Conservation (phyloP, 2,113 vertebrate genomes). For the Lophochroa leadbeateri region DNA sequence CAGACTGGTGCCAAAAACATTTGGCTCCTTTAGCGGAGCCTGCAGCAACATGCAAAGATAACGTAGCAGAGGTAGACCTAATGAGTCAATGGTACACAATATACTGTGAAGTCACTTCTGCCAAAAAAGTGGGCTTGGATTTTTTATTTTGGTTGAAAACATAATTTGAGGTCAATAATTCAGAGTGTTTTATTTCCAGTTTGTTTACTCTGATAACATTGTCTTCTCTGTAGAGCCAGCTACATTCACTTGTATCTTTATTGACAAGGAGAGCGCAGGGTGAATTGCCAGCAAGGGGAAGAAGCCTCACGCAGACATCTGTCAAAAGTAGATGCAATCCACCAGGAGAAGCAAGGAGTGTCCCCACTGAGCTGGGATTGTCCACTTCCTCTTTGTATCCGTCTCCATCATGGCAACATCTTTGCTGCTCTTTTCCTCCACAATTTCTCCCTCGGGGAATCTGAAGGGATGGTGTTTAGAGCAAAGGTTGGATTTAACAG, state of each 20-base stretch:
- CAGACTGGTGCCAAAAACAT: neutral
- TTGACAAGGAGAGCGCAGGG: neutral
- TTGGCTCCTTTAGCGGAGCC: neutral
- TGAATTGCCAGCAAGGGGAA: neutral
- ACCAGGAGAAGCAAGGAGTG: fast-evolving
- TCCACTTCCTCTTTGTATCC: neutral
- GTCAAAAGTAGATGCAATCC: neutral
- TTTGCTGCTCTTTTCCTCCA: neutral
- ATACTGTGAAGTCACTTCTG: neutral
- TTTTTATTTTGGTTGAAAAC: neutral
- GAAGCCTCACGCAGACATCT: neutral
- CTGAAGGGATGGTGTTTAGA: neutral
- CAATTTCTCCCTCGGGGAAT: neutral
- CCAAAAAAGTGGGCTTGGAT: neutral
- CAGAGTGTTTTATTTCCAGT: neutral
- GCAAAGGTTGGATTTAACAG: neutral
- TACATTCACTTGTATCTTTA: neutral
- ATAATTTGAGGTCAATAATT: neutral
- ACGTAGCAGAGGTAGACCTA: neutral
- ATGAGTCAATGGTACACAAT: neutral
- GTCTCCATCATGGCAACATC: neutral
- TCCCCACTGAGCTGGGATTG: neutral
- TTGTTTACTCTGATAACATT: neutral
- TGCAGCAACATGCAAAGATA: neutral
- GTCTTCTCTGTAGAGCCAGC: neutral